Percentiles rank a stretch among this genome's conserved stretches.
Conservation (phyloP, 2,888 invertebrate genomes). For the Tricholauxania praeusta region DNA sequence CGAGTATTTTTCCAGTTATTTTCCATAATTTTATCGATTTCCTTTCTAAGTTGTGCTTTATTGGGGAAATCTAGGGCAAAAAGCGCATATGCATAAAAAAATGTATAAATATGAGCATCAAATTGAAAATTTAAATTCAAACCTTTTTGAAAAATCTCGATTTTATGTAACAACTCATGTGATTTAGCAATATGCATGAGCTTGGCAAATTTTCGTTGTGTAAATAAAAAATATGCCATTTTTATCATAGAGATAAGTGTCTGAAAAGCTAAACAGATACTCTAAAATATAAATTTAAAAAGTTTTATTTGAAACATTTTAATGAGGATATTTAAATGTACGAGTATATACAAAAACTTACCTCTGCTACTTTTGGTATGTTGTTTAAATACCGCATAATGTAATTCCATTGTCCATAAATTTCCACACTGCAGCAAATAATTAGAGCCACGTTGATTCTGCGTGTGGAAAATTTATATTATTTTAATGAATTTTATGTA, state of each 20-base stretch:
- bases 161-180: slow-evolving; percentile 52
- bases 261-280: slow-evolving; percentile 51
- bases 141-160: slow-evolving; percentile 54
- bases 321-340: neutral
- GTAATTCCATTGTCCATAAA: slow-evolving; percentile 55
- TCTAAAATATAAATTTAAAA: slow-evolving; percentile 44
- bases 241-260: slow-evolving; percentile 51
- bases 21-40: slow-evolving; percentile 51
- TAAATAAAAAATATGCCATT: slow-evolving; percentile 53
- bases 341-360: slow-evolving; percentile 34
- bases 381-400: slow-evolving; percentile 47
- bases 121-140: neutral
- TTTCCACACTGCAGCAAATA: slow-evolving; percentile 44
- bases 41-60: slow-evolving; percentile 45
- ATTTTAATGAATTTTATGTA: neutral
- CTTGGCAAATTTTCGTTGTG: slow-evolving; percentile 50
- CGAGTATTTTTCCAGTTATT: slow-evolving; percentile 53
- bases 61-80: slow-evolving; percentile 51
- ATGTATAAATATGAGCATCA: neutral
- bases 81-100: neutral
- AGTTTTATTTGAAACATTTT: slow-evolving; percentile 19
- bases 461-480: neutral
- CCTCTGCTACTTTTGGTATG: slow-evolving; percentile 54
- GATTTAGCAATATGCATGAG: slow-evolving; percentile 50
- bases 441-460: slow-evolving; percentile 43